Base-by-base conservation (phyloP, 2,888 invertebrate species). In the Arctia plantaginis region DNA sequence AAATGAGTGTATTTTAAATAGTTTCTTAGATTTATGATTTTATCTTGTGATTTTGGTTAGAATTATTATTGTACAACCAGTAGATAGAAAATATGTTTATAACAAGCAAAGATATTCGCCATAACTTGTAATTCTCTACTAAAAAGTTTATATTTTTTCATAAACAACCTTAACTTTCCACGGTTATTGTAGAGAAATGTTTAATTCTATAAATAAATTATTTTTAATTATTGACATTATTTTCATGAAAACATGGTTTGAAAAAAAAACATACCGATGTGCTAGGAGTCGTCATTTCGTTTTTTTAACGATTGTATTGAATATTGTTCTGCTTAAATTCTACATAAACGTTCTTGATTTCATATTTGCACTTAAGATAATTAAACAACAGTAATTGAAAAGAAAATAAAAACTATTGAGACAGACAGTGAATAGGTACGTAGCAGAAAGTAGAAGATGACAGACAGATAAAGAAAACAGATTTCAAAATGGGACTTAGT, bases 281-380 rank as follows among this genome's bases (percentile, higher is more conserved):
- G 44, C 90, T 88, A 66, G 90, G 85, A 66, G 87, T 85, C 69
- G 88, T 84, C 90, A 86, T 87, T 69, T 71, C 76, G n/a, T 65
- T 41, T 75, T 66, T 20, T 64, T 62, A 12, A 73, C 23, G 23
- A 7, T 35, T 4, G 62, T 23, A 41, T 6, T 33, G 27, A 55
- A 27, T 30, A 44, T 13, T 68, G 44, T 39, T 51, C 47, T 71
- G n/a, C 33, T 64, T 55, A 68, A 41, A 59, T 71, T 12, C 55
- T 73, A 73, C 3, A 51, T 13, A 33, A 41, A 15, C 59, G 20
- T 73, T 71, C 62, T 73, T 72, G 74, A 44, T 41, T 44, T 41
- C 74, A 76, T 83, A 69, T 73, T 77, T 77, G n/a, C 39, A 74
- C 76, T 67, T 71, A 59, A 35, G 67, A 51, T 55, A 23, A 44